A percentile compares a stretch with the other conserved stretches of the same genome.
Conservation (phyloP, 2,797 vertebrate genomes). For the Pseudochirops cupreus region DNA sequence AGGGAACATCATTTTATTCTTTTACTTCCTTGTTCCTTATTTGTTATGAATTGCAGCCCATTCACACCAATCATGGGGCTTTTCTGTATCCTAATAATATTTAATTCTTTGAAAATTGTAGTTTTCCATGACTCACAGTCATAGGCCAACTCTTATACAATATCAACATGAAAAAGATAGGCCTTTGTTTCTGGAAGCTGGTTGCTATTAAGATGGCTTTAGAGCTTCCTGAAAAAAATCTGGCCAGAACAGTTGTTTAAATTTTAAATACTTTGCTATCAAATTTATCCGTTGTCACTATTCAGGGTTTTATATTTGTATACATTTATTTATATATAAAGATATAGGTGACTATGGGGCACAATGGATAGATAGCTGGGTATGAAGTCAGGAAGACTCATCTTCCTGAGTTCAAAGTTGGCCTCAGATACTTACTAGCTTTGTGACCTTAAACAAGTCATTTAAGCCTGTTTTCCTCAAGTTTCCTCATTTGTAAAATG, state of each 20-base stretch:
- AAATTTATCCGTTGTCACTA: not conserved
- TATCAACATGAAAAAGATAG: not conserved
- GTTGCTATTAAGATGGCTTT: not conserved
- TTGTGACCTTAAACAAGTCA: not conserved
- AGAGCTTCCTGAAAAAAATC: not conserved
- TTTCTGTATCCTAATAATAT: not conserved
- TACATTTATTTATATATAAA: not conserved
- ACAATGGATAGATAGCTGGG: not conserved
- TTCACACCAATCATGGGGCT: not conserved
- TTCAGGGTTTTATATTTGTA: not conserved
- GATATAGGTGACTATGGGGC: not conserved
- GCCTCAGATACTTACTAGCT: not conserved
- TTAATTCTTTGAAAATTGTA: not conserved
- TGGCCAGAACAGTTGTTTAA: not conserved
- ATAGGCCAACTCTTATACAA: not conserved
- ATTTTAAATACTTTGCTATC: not conserved
- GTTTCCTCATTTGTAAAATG: not conserved
- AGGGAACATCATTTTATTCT: not conserved
- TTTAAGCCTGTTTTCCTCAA: not conserved
- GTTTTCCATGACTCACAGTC: too few relatives aligned
- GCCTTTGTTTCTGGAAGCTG: not conserved
- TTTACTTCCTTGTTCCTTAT: not conserved
- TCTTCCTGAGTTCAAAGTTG: not conserved
- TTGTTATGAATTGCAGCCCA: not conserved
- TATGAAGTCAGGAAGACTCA: not conserved